Percentiles rank a stretch among this genome's conserved stretches.
These are phyloP conservation scores for Heloderma charlesbogerti DNA, from an alignment of 2,113 vertebrate species.

Conservation along the genomic window DNA sequence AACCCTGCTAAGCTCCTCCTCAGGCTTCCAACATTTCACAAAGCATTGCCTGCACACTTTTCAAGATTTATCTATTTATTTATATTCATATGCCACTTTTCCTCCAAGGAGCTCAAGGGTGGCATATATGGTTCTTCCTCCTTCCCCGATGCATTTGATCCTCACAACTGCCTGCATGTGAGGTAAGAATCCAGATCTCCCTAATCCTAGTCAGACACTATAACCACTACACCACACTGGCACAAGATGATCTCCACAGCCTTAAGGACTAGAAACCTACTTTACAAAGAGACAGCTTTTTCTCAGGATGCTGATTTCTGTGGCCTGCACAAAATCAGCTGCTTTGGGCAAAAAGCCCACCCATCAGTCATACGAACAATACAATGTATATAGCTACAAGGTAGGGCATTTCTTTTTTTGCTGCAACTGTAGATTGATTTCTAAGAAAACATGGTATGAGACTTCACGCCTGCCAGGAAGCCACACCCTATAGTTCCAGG, in stretches of 20 bases:
- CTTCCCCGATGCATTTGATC: background rate
- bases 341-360: background rate
- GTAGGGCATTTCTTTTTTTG: background rate
- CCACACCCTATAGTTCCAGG: background rate
- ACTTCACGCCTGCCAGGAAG: background rate
- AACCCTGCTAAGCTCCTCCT: background rate
- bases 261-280: background rate
- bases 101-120: no score
- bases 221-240: background rate
- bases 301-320: background rate
- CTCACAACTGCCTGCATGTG: background rate
- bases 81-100: no score
- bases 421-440: background rate
- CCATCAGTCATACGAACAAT: background rate
- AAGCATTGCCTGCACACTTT: background rate
- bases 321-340: background rate
- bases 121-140: background rate
- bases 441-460: background rate
- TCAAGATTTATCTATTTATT: background rate
- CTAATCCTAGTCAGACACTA: background rate
- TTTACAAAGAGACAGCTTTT: background rate
- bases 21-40: background rate
- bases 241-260: background rate
- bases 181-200: background rate
- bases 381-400: background rate